Percentiles rank a stretch among this genome's conserved stretches.
phyloP scores from a whole-genome alignment of 2,113 vertebrate genomes.

The Elephantulus edwardii region DNA sequence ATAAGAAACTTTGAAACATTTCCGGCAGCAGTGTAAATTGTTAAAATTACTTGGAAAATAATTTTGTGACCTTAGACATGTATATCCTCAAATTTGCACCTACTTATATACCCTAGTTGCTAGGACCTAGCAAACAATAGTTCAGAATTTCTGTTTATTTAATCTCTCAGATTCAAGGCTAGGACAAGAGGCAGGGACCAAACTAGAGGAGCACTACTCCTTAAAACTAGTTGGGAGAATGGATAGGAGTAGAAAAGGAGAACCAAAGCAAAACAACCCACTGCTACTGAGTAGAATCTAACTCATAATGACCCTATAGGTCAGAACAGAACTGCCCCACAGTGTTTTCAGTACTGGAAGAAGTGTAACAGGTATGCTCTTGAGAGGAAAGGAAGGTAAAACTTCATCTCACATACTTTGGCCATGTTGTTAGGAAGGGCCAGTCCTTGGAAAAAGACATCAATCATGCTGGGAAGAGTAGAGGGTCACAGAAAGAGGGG shows the following conservation, averaged over 20 bases:
- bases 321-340: not conserved
- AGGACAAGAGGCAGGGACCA: conserved; percentile 9
- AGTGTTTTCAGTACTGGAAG: too few species aligned
- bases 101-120: not conserved
- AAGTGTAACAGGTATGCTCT: too few species aligned
- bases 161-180: not conserved
- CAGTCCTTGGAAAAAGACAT: too few species aligned
- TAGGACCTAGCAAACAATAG: not conserved
- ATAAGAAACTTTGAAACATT: conserved; percentile 12
- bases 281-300: not conserved
- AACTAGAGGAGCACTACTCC: not conserved
- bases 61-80: conserved; percentile 34
- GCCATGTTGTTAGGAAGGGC: too few species aligned
- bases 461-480: too few species aligned
- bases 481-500: too few species aligned
- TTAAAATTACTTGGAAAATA: conserved; percentile 42
- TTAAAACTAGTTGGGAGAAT: not conserved
- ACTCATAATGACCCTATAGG: not conserved
- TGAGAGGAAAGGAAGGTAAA: too few species aligned
- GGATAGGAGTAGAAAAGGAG: not conserved
- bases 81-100: not conserved
- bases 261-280: not conserved
- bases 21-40: not conserved
- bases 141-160: conserved; percentile 30
- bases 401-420: too few species aligned